phyloP scores from a whole-genome alignment of 2,113 vertebrate genomes.

The Neotoma lepida region DNA sequence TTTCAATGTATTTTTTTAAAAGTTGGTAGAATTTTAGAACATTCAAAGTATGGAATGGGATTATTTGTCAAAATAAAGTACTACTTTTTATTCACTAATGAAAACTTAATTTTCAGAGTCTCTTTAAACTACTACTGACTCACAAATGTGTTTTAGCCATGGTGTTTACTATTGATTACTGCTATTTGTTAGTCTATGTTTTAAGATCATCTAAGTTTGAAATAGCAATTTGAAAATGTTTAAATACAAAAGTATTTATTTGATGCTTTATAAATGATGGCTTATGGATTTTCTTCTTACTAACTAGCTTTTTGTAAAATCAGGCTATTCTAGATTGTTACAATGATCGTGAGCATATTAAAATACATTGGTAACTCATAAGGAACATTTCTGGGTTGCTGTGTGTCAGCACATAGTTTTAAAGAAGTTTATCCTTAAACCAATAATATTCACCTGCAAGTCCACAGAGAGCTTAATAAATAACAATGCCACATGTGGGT shows the following conservation, averaged over 20 bases:
- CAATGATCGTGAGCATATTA: conserved; percentile 28
- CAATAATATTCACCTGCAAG: not conserved
- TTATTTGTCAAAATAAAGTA: not conserved
- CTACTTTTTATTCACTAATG: not conserved
- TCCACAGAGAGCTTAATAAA: not conserved
- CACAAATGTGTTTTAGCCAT: not conserved
- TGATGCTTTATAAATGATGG: not conserved
- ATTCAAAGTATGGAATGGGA: not conserved
- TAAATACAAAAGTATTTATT: conserved; percentile 35
- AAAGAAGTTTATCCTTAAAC: not conserved
- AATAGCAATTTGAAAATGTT: conserved; percentile 43
- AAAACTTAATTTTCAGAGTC: conserved; percentile 29
- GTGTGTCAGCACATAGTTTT: not conserved
- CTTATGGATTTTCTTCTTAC: not conserved
- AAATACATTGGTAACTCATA: conserved; percentile 27
- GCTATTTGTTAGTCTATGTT: conserved; percentile 3
- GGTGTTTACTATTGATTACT: conserved; percentile 5
- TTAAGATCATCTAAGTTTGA: not conserved
- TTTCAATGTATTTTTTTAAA: not conserved
- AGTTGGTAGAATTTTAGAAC: not conserved
- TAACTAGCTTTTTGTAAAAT: conserved; percentile 21
- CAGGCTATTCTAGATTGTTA: conserved; percentile 5
- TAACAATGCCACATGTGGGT: not conserved
- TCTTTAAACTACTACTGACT: conserved; percentile 29
- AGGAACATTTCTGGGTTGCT: not conserved